Conservation (phyloP, 1,140 invertebrate genomes). For the Tetraneura akinire region DNA sequence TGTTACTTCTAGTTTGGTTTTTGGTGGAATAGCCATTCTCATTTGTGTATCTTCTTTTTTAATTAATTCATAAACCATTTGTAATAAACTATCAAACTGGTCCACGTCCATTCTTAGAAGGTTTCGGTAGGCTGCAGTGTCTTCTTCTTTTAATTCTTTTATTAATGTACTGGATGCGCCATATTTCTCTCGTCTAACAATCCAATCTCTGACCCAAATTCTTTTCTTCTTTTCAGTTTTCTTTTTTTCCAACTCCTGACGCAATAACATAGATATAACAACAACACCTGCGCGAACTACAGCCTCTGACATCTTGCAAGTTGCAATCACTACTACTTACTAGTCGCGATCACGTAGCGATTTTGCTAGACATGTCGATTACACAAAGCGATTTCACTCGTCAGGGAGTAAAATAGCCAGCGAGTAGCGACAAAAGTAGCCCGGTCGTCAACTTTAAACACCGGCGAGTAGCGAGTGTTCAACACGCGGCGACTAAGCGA, state of each 20-base stretch:
- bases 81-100: not conserved
- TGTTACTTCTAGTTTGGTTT: conserved; percentile 24
- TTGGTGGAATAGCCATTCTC: conserved; percentile 32
- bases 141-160: not conserved
- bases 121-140: conserved; percentile 2
- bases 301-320: no score
- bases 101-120: not conserved
- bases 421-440: no score
- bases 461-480: no score
- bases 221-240: not conserved
- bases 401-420: no score
- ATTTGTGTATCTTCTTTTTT: not conserved
- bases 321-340: no score
- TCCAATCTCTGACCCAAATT: not conserved
- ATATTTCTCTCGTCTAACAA: conserved; percentile 7
- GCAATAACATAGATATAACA: not conserved
- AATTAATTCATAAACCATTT: no score
- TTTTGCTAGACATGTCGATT: no score
- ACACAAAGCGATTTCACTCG: no score
- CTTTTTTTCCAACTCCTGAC: not conserved
- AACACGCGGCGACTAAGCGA: no score
- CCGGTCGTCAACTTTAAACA: no score
- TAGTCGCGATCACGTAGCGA: no score
- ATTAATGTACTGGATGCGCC: conserved; percentile 4
- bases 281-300: conserved; percentile 3